Conservation (phyloP, 2,113 vertebrate species). For the Zosterops hypoxanthus region DNA sequence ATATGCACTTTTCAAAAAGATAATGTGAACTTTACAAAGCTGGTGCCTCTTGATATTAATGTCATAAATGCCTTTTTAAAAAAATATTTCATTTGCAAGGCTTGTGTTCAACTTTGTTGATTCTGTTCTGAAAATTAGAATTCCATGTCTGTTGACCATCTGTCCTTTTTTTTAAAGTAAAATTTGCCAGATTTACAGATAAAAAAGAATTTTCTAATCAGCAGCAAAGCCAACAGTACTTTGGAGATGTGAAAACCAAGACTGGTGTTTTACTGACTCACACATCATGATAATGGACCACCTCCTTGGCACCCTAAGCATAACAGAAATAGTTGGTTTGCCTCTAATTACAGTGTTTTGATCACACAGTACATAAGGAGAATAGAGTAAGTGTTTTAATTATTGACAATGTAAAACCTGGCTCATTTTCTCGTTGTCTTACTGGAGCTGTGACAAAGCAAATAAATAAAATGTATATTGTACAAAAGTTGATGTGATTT, state of each 20-base stretch:
- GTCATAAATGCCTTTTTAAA: not conserved
- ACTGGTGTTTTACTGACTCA: not conserved
- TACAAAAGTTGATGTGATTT: not conserved
- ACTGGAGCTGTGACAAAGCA: not conserved
- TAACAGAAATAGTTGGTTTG: not conserved
- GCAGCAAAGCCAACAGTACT: not conserved
- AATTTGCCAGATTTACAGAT: not conserved
- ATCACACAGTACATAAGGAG: not conserved
- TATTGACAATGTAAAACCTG: not conserved
- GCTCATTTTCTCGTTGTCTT: not conserved
- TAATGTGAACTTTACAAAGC: not conserved
- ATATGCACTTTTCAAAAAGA: not conserved
- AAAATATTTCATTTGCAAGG: not conserved
- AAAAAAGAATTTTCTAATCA: not conserved
- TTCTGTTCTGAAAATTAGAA: not conserved
- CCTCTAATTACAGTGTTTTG: not conserved
- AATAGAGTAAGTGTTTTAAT: not conserved
- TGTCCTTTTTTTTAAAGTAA: not conserved
- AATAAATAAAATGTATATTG: not conserved
- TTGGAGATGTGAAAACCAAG: not conserved
- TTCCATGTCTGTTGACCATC: not conserved
- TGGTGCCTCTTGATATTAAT: not conserved
- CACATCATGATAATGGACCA: not conserved
- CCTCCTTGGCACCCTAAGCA: not conserved
- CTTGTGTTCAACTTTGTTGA: not conserved